Base-by-base conservation (phyloP, 2,888 invertebrate species). In the Helleia helle region DNA sequence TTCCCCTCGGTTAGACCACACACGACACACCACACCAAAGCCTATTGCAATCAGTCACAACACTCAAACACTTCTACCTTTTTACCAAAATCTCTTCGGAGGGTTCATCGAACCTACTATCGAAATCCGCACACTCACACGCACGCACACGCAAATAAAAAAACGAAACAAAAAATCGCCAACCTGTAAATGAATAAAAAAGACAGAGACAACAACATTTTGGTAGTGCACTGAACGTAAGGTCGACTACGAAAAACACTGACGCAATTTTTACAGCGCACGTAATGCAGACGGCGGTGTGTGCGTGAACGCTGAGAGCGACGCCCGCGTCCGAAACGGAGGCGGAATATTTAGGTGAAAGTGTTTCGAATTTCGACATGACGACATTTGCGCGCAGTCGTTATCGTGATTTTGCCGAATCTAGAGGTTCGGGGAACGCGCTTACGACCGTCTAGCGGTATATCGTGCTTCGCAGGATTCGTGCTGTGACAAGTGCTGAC, bases 321-420 rank as follows among this genome's bases (percentile, higher is more conserved):
- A 80, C 81, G 81, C 77, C 83, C 83, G 83, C 80, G 81, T 80
- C 76, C 80, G 79, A 83, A 83, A 76, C 81, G 67, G 79, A 80
- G 81, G 71, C 83, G 80, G 83, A 81, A 84, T 84, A 84, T 84
- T 84, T 84, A 84, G 84, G 84, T 83, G 84, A 84, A 84, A 84
- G 84, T 84, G 81, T 84, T 84, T 84, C 84, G 77, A 84, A 84
- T 84, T 84, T 84, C 83, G 83, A 72, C 80, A 81, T 83, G 81
- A 83, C 83, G 81, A 84, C 83, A 84, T 83, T 83, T 66, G 81
- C 79, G 83, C 80, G 77, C 84, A 84, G 84, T 84, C 79, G 80
- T 84, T 84, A 84, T 84, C 83, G 84, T 79, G 83, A 79, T 79
- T 84, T 77, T 79, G 84, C 81, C 83, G 84, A 84, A 84, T 72